Evolutionary conservation across 2,113 vertebrate species (phyloP).

Genomic region (Gobius niger): DNA sequence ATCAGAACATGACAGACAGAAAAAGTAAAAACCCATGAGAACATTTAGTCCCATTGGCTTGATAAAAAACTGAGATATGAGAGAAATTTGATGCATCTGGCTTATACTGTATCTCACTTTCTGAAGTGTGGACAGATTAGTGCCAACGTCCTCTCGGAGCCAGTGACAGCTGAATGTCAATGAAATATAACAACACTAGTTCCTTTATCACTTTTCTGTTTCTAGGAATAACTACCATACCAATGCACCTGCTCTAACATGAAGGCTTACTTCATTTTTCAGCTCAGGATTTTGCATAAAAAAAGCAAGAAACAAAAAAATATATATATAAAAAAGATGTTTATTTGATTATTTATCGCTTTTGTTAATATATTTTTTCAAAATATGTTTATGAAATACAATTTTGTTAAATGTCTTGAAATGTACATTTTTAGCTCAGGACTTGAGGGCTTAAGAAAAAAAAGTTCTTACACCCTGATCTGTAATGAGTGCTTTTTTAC

Average conservation of each 20-base stretch:
- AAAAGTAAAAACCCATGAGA: neutral
- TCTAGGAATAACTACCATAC: neutral
- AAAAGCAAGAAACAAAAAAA: no score
- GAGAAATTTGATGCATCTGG: conserved; percentile 24
- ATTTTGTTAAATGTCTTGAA: no score
- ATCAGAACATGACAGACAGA: neutral
- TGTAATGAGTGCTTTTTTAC: no score
- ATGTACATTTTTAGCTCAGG: no score
- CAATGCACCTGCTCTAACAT: neutral
- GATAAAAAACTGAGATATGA: conserved; percentile 5
- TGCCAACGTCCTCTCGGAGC: conserved; percentile 7
- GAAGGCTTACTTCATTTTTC: neutral
- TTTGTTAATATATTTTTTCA: no score
- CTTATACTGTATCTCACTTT: conserved; percentile 3
- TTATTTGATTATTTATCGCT: neutral
- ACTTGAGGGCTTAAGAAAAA: no score
- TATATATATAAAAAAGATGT: neutral
- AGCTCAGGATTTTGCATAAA: no score
- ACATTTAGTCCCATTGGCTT: neutral
- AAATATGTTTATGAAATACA: no score
- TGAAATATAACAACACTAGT: conserved; percentile 16
- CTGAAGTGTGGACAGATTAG: conserved; percentile 3
- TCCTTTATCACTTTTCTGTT: neutral
- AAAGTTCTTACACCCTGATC: no score
- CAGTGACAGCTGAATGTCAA: conserved; percentile 3